Evolutionary conservation across 2,797 vertebrate genomes (phyloP), one percentile per base, ranked within the genome.

Genomic region (Forpus xanthops): DNA sequence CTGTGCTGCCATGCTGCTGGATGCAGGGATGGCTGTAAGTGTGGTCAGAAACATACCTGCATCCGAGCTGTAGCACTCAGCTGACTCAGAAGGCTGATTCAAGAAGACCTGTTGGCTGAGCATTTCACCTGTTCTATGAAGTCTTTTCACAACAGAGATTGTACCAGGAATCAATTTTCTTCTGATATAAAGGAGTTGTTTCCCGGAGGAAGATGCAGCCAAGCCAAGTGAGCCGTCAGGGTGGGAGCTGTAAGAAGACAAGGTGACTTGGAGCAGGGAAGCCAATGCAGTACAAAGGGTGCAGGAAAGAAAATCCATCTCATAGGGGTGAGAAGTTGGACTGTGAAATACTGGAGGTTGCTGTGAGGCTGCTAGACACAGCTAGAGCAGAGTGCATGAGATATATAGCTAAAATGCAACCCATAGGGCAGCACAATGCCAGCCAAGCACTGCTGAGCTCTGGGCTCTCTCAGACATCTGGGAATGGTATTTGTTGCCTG

Each of bases 391-490:
- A 31, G 70, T 37, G 27, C 41, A 4, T 0, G 5, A 21, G 27
- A 15, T 35, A 23, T 15, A 15, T 13, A 24, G 21, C 42, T 2
- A 50, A 50, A 80, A 55, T 23, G 30, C 37, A 39, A 35, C 30
- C 2, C 14, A 6, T 0, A 2, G 42, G 8, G 42, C 37, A 37
- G 50, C 1, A 2, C 27, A 28, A 15, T 1, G 4, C 15, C 41
- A 39, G 37, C 49, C 16, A 8, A 16, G 37, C 49, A 18, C 53
- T 0, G 12, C 42, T 0, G 24, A 15, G 42, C 3, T 0, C 58
- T 37, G 49, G 9, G 28, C 15, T 74, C 41, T 24, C 47, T 70
- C 3, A 5, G 30, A 4, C 28, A 62, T 49, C 42, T 30, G 17
- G 42, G n/a, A 24, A 13, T 50, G 10, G 16, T 37, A 8, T n/a